A percentile compares a stretch with the other conserved stretches of the same genome.
phyloP scores from a whole-genome alignment of 2,797 vertebrate genomes.

The Oceanodroma leucorhoa region DNA sequence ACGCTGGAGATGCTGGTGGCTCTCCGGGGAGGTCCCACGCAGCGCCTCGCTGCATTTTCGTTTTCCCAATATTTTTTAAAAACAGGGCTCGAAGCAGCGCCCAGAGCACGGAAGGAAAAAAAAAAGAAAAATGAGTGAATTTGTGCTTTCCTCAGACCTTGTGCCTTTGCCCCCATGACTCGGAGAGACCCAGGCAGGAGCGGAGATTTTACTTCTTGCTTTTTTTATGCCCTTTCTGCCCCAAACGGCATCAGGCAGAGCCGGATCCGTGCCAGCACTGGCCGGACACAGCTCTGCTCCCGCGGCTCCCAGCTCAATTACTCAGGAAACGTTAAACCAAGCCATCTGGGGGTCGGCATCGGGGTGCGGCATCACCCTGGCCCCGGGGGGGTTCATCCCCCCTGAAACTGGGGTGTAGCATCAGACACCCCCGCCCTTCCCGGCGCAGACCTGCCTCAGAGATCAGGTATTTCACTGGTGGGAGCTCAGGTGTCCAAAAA shows the following conservation, averaged over 20 bases:
- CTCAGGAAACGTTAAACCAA: not conserved
- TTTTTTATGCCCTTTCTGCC: not conserved
- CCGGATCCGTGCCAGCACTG: accelerated
- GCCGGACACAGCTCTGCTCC: not conserved
- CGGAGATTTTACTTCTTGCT: not conserved
- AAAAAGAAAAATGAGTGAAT: not conserved
- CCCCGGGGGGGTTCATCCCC: not conserved
- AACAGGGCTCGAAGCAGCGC: accelerated
- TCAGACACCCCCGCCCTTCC: not conserved
- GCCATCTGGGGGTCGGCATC: not conserved
- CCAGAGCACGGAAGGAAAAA: not conserved
- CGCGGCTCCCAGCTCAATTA: not conserved
- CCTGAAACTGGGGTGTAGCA: accelerated
- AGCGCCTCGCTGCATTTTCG: accelerated
- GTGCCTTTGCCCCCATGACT: not conserved
- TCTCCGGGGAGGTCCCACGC: not conserved
- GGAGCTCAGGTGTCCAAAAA: not conserved
- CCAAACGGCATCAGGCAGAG: accelerated
- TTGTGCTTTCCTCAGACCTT: not conserved
- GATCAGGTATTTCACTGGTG: not conserved
- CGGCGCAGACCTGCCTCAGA: not conserved
- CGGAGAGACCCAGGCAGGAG: not conserved
- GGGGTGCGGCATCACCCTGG: not conserved
- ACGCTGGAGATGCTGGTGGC: not conserved
- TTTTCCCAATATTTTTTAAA: not conserved